These are phyloP conservation scores for Fragum sueziense DNA, from an alignment of 2,888 invertebrate species.

Conservation along the genomic window DNA sequence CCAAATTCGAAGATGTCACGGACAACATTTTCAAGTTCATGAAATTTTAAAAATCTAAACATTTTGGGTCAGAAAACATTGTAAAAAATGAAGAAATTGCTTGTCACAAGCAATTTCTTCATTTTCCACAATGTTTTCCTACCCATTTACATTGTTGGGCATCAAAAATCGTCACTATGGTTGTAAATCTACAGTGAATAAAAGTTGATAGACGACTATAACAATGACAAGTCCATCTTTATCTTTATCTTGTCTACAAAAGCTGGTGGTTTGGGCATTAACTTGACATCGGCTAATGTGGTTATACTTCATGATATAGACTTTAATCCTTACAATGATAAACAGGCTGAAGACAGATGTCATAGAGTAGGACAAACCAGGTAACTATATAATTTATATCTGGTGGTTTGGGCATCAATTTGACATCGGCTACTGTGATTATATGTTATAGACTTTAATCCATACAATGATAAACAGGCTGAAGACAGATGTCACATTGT, in stretches of 20 bases:
- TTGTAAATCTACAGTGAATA: constrained; percentile 85
- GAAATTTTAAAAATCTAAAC: too few species aligned
- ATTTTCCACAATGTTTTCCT: too few species aligned
- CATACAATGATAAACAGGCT: constrained; percentile 98
- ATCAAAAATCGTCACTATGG: too few species aligned
- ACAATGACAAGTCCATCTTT: constrained; percentile 90
- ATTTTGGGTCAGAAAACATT: too few species aligned
- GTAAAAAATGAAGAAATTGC: too few species aligned
- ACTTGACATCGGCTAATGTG: constrained; percentile 90
- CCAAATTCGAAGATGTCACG: too few species aligned
- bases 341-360: constrained; percentile 95
- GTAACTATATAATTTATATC: constrained; percentile 83
- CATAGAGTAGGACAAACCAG: constrained; percentile 86
- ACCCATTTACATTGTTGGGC: too few species aligned
- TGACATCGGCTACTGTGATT: constrained; percentile 93
- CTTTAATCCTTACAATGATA: constrained; percentile 99
- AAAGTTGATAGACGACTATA: constrained; percentile 94
- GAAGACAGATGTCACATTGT: constrained; percentile 91
- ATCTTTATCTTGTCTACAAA: constrained; percentile 95
- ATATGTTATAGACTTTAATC: constrained; percentile 99
- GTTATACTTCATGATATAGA: constrained; percentile 99
- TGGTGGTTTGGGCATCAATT: constrained; percentile 87
- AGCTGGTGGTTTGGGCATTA: constrained; percentile 90
- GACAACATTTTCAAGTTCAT: too few species aligned
- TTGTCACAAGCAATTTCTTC: too few species aligned